Evolutionary conservation across 2,888 invertebrate genomes (phyloP).

Genomic region (Laspeyria flexula): DNA sequence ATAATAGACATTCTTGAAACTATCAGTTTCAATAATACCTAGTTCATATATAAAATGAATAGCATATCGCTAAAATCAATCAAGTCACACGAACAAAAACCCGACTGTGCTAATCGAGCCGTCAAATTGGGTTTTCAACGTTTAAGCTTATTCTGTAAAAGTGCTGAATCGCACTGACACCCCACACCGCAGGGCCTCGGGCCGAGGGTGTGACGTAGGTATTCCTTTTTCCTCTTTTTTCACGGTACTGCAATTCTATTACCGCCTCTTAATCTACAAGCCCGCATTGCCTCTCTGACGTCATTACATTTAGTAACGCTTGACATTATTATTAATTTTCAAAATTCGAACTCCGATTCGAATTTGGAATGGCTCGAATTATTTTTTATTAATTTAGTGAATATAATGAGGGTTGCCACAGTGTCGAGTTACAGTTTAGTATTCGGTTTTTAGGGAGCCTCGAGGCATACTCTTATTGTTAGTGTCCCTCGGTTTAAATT

Average conservation of each 20-base stretch:
- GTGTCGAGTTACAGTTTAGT: conserved; percentile 75
- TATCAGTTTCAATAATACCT: no score
- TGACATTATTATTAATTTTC: conserved; percentile 53
- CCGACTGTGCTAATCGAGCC: conserved; percentile 74
- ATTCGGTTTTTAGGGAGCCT: conserved; percentile 62
- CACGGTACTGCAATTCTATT: conserved; percentile 74
- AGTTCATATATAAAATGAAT: no score
- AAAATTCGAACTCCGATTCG: conserved; percentile 46
- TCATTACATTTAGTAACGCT: conserved; percentile 55
- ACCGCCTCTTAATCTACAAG: conserved; percentile 54
- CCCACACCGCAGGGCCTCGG: conserved; percentile 55
- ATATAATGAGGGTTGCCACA: conserved; percentile 70
- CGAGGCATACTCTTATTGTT: conserved; percentile 60
- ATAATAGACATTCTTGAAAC: no score
- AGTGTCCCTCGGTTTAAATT: conserved; percentile 63
- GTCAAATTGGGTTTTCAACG: conserved; percentile 83
- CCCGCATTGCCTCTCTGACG: conserved; percentile 54
- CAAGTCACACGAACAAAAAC: conserved; percentile 51
- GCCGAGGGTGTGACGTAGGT: conserved; percentile 62
- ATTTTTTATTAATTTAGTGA: conserved; percentile 66
- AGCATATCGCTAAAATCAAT: conserved; percentile 52
- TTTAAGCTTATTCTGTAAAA: conserved; percentile 77
- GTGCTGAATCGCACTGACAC: conserved; percentile 77
- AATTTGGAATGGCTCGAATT: conserved; percentile 36
- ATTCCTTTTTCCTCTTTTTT: conserved; percentile 60